A percentile compares a stretch with the other conserved stretches of the same genome.
phyloP scores from a whole-genome alignment of 2,888 invertebrate species.

The Eupithecia subumbrata region DNA sequence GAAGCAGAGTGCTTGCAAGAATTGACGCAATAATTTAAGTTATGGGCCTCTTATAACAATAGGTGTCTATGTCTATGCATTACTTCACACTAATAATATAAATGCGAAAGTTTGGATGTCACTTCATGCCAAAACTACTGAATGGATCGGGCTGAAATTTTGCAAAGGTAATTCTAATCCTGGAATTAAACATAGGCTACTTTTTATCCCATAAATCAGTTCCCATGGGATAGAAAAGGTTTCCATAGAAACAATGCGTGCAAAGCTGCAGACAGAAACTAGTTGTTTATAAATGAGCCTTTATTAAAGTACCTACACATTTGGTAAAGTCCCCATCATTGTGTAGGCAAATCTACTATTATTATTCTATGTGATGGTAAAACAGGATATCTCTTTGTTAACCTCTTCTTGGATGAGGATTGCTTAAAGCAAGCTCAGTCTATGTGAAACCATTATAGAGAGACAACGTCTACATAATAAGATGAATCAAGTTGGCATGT shows the following conservation, averaged over 20 bases:
- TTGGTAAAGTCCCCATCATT: background rate
- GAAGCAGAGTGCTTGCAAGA: too few relatives aligned
- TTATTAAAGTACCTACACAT: background rate
- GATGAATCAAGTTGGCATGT: background rate
- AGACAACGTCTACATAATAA: background rate
- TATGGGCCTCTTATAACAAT: background rate
- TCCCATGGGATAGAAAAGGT: too few relatives aligned
- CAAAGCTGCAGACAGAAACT: too few relatives aligned
- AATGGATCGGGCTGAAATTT: too few relatives aligned
- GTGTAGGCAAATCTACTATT: background rate
- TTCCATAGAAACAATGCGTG: too few relatives aligned
- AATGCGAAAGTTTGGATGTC: too few relatives aligned
- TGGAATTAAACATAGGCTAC: too few relatives aligned
- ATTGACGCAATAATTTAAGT: too few relatives aligned
- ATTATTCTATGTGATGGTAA: background rate
- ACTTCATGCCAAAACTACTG: too few relatives aligned
- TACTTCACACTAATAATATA: too few relatives aligned
- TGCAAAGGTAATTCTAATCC: too few relatives aligned
- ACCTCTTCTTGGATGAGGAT: background rate
- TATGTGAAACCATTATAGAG: background rate
- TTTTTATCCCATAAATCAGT: too few relatives aligned
- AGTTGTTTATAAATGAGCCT: background rate
- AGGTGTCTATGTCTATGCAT: background rate
- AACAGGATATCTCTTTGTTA: background rate
- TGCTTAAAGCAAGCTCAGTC: background rate